Evolutionary conservation across 2,797 vertebrate species (phyloP).

Genomic region (Diceros bicornis): DNA sequence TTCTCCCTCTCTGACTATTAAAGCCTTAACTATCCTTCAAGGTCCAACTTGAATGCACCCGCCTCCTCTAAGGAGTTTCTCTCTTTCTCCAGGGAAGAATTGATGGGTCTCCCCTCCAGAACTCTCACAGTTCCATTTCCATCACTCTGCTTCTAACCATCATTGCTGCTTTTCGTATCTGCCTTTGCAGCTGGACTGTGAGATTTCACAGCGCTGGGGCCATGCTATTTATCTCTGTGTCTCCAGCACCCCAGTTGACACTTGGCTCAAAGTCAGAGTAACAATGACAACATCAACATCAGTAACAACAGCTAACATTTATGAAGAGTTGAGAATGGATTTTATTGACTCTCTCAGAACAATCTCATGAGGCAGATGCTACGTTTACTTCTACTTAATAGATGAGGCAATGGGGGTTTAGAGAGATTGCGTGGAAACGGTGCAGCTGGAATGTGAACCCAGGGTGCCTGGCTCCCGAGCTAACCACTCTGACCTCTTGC

Average conservation of each 20-base stretch:
- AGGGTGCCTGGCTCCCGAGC: not conserved
- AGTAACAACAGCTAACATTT: not conserved
- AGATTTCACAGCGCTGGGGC: not conserved
- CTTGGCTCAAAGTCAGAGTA: not conserved
- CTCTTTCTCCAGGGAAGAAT: not conserved
- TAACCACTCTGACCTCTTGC: not conserved
- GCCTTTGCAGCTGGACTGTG: not conserved
- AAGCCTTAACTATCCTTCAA: not conserved
- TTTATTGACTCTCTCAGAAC: not conserved
- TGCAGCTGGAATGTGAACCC: not conserved
- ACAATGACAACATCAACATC: not conserved
- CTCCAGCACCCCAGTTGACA: not conserved
- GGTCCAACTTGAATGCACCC: not conserved
- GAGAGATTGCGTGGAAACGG: not conserved
- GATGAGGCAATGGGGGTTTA: not conserved
- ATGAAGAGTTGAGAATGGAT: not conserved
- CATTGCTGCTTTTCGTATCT: not conserved
- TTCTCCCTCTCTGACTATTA: not conserved
- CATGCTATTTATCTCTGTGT: not conserved
- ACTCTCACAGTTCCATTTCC: not conserved
- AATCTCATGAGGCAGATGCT: not conserved
- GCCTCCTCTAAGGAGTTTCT: not conserved
- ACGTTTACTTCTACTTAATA: not conserved
- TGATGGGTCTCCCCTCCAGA: not conserved
- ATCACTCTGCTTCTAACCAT: not conserved